A percentile compares a stretch with the other conserved stretches of the same genome.
These are phyloP conservation scores for Choloepus didactylus DNA, from an alignment of 2,797 vertebrate species.

Conservation along the genomic window DNA sequence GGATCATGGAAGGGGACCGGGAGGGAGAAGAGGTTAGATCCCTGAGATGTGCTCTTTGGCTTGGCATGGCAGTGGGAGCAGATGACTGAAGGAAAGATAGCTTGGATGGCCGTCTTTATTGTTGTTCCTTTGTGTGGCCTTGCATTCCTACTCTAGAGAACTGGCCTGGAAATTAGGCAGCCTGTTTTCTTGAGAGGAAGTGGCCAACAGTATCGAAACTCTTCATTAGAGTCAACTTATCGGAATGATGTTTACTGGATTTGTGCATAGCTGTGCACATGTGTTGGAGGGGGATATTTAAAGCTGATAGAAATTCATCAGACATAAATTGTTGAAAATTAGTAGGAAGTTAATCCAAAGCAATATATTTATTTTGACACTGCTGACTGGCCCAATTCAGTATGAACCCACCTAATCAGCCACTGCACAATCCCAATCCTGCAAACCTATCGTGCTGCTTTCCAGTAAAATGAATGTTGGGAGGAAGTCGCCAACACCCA, in stretches of 20 bases:
- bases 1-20: not conserved
- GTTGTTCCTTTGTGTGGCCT: not conserved
- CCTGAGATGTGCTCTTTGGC: not conserved
- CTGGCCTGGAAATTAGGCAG: not conserved
- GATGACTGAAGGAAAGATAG: not conserved
- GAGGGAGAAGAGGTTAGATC: not conserved
- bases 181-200: not conserved
- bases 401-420: not conserved
- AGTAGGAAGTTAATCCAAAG: not conserved
- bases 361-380: not conserved
- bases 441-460: not conserved
- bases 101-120: not conserved
- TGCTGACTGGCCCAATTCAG: not conserved
- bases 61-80: not conserved
- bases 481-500: not conserved
- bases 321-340: slow-evolving; percentile 29
- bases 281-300: not conserved
- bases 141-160: not conserved
- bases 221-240: not conserved
- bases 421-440: not conserved
- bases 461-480: not conserved
- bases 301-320: not conserved
- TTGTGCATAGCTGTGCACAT: not conserved
- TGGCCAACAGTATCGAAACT: not conserved
- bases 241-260: not conserved